Conservation (phyloP, 2,113 vertebrate species). For the Amazona vittata region DNA sequence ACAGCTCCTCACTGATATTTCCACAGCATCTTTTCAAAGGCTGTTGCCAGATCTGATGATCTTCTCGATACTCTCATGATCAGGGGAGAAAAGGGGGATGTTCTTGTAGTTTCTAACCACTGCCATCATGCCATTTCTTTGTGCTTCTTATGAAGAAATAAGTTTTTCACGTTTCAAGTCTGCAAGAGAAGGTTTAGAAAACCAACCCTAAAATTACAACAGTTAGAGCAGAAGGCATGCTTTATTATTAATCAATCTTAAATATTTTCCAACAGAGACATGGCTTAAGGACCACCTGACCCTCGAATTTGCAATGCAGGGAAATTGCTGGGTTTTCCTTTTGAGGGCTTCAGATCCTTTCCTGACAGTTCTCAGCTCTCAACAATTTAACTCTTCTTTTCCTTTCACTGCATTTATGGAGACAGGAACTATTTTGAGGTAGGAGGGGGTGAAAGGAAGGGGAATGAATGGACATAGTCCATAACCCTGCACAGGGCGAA, state of each 20-base stretch:
- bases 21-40: not conserved
- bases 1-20: not conserved
- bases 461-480: not conserved
- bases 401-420: not conserved
- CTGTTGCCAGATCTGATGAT: fast-evolving
- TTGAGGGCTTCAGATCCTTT: not conserved
- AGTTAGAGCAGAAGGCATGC: not conserved
- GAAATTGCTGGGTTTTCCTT: not conserved
- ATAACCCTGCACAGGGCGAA: not conserved
- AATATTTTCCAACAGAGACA: not conserved
- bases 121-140: not conserved
- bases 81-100: not conserved
- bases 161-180: not conserved
- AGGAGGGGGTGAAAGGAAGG: not conserved
- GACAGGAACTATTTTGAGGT: not conserved
- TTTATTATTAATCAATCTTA: not conserved
- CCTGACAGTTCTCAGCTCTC: not conserved
- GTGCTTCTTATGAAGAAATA: not conserved
- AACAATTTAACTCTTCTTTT: not conserved
- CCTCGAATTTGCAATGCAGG: not conserved
- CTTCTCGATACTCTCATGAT: not conserved
- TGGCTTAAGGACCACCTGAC: not conserved
- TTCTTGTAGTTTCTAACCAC: not conserved
- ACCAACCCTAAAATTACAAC: not conserved
- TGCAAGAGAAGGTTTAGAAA: not conserved